These are phyloP conservation scores for Orthonevra nobilis DNA, from an alignment of 2,888 invertebrate species.

Conservation along the genomic window DNA sequence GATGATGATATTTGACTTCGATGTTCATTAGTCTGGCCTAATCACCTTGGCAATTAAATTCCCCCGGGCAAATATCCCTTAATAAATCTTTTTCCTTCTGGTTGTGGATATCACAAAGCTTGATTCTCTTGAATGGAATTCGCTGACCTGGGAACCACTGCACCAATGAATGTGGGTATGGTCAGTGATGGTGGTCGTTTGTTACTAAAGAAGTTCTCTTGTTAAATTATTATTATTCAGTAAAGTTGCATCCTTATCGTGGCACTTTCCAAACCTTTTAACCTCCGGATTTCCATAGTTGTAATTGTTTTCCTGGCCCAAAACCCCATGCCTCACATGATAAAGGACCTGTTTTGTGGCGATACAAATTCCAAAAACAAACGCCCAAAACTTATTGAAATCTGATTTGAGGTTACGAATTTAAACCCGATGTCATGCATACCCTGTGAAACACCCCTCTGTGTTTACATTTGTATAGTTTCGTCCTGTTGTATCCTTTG, in stretches of 20 bases:
- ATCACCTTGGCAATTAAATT: slow-evolving; percentile 70
- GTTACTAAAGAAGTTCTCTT: not conserved
- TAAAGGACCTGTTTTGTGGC: not conserved
- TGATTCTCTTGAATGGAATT: slow-evolving; percentile 35
- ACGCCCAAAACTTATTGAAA: slow-evolving; percentile 48
- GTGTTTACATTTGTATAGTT: slow-evolving; percentile 61
- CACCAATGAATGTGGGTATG: not conserved
- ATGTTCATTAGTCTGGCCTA: slow-evolving; percentile 68
- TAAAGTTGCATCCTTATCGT: slow-evolving; percentile 10
- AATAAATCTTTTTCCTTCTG: slow-evolving; percentile 36
- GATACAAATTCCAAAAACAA: not conserved
- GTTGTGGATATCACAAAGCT: slow-evolving; percentile 19
- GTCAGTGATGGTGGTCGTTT: not conserved
- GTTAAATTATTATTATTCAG: not conserved
- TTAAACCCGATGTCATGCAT: slow-evolving; percentile 34
- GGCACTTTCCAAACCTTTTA: slow-evolving; percentile 11
- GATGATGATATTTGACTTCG: slow-evolving; percentile 70
- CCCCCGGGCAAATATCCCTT: slow-evolving; percentile 10
- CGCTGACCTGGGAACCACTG: too few relatives aligned
- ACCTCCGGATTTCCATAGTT: slow-evolving; percentile 35
- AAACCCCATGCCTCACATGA: not conserved
- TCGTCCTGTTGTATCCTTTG: slow-evolving; percentile 55
- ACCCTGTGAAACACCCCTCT: slow-evolving; percentile 1
- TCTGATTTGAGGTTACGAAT: slow-evolving; percentile 63
- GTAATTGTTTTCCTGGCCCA: slow-evolving; percentile 54